Evolutionary conservation across 2,888 invertebrate species (phyloP), one percentile per base, ranked within the genome.

Genomic region (Crocallis elinguaria): DNA sequence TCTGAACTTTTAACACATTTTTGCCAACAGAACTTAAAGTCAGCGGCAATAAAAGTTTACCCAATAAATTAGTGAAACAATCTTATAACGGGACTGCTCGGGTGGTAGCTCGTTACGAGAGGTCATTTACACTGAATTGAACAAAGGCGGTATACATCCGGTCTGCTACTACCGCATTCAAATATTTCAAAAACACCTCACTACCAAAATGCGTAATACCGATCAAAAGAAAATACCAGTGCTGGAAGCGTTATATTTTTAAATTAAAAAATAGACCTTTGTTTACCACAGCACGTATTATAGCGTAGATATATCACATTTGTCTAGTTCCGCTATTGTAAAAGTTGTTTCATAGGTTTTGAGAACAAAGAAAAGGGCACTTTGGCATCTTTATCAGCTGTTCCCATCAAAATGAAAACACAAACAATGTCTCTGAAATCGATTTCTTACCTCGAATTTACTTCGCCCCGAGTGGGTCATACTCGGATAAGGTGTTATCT

Each of bases 391-490:
- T 83, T 84, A 92, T 93, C 94, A 94, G 93, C 93, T 94, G 94
- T 93, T 93, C 92, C 53, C 93, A 85, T 86, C 88, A 86, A 84
- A 86, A 83, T 69, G 78, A 86, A 86, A 88, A 89, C 84, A 90
- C 85, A 89, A 86, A 86, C 83, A 85, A 75, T 76, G 68, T 39
- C 2, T 64, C 62, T 43, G 33, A 57, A 66, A 77, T 81, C 68
- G 73, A 77, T 78, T 67, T 36, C 92, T 83, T 79, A 94, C 94
- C 92, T 94, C 94, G 80, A 93, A 93, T 87, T 93, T 93, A 84
- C 92, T 93, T 88, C 93, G 92, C 73, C 92, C 93, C 79, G 93
- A 93, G 89, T 93, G 93, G 84, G 91, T 92, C 94, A 94, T 94
- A 74, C 74, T 88, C 73, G 92, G 86, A 74, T 84, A 86, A 46